Percentiles rank a stretch among this genome's conserved stretches.
phyloP scores from a whole-genome alignment of 2,797 vertebrate species.

The Bufotes viridis region DNA sequence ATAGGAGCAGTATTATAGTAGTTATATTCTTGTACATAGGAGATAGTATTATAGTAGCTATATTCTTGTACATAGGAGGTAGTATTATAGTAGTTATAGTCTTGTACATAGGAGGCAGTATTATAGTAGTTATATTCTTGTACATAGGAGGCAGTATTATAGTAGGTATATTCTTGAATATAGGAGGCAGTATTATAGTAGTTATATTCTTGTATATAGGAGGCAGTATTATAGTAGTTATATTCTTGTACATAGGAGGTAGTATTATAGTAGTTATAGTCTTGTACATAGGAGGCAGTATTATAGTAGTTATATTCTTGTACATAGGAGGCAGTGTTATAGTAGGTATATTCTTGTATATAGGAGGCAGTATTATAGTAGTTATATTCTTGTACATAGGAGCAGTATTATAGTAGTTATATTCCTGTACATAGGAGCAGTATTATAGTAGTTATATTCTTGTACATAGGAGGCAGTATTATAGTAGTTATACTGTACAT shows the following conservation, averaged over 20 bases:
- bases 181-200: background rate
- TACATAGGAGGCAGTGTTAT: background rate
- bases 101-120: constrained; percentile 1
- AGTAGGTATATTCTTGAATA: background rate
- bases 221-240: background rate
- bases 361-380: constrained; percentile 3
- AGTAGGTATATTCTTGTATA: background rate
- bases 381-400: background rate
- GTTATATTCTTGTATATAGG: background rate
- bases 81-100: constrained; percentile 20
- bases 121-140: constrained; percentile 1
- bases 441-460: constrained; percentile 6
- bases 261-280: constrained; percentile 6
- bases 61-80: background rate
- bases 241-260: background rate
- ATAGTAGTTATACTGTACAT: background rate
- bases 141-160: background rate
- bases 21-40: constrained; percentile 9
- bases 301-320: constrained; percentile 3
- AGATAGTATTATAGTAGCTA: constrained; percentile 9
- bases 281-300: background rate
- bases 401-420: constrained; percentile 6
- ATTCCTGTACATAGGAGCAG: background rate
- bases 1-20: constrained; percentile 10
- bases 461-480: background rate